Evolutionary conservation across 1,140 invertebrate species (phyloP), one percentile per base, ranked within the genome.

Genomic region (Lordiphosa clarofinis): DNA sequence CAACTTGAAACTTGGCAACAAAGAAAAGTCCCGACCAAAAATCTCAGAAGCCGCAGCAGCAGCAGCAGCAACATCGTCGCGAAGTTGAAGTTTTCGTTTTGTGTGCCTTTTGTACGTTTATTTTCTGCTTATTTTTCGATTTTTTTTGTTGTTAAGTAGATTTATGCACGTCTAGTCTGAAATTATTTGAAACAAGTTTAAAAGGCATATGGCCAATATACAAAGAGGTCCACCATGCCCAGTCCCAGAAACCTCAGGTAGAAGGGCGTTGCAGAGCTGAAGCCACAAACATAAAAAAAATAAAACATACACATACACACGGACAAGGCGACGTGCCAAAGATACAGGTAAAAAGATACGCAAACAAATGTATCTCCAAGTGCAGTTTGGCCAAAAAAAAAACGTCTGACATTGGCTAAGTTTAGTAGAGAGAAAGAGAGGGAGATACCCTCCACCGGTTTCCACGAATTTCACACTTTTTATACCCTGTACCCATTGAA

Each of bases 121-220:
- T 19, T 28, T 38, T 43, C 19, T 40, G 21, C 12, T 40, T 44
- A 11, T 52, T 52, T 50, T 53, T 24, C 9, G 10, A 37, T 59
- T 46, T 49, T 54, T 69, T 75, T 72, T 69, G 68, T 82, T 82
- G 72, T 78, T 84, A 82, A 82, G 78, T 82, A 84, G 78, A 82
- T 82, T 84, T 84, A 84, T 82, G 78, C 78, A 84, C 73, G 78
- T 82, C 78, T 82, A 84, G 78, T 70, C 78, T 66, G 73, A 84
- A 82, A 82, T 84, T 61, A 82, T 82, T 82, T 82, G 78, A 82
- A 82, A 82, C 76, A 84, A 82, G 76, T 82, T 82, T 84, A 76
- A 81, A 74, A 64, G 76, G 76, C 68, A 82, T 63, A 81, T 55
- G 70, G 62, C 36, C 76, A 76, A 76, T 73, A 73, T 64, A 39